Evolutionary conservation across 2,797 vertebrate genomes (phyloP).

Genomic region (Malurus splendens): DNA sequence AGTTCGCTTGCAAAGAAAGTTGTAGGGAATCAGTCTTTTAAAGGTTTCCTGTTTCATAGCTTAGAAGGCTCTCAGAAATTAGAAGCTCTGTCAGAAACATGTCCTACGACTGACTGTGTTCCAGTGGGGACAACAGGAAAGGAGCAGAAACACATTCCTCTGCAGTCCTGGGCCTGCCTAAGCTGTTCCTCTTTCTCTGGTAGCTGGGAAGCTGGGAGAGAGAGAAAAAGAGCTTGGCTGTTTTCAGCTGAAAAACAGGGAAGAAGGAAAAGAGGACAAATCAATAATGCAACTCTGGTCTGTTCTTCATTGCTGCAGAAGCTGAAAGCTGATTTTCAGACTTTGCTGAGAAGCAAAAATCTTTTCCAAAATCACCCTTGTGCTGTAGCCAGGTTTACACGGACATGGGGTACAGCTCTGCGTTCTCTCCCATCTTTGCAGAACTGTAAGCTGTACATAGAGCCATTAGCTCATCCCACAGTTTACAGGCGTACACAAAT

Average conservation of each 20-base stretch:
- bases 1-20: background rate
- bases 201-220: background rate
- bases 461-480: background rate
- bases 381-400: background rate
- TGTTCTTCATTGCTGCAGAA: background rate
- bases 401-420: background rate
- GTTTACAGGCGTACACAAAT: accelerated
- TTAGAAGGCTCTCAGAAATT: background rate
- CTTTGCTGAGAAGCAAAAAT: background rate
- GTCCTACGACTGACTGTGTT: background rate
- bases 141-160: background rate
- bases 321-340: background rate
- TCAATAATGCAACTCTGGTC: accelerated
- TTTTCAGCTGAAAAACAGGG: background rate
- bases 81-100: background rate
- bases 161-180: background rate
- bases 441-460: background rate
- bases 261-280: background rate
- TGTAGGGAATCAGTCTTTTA: background rate
- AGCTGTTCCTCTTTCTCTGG: background rate
- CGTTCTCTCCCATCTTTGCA: background rate
- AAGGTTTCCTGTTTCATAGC: background rate
- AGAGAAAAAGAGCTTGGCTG: background rate
- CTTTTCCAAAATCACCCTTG: background rate
- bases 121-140: background rate